A percentile compares a stretch with the other conserved stretches of the same genome.
Conservation (phyloP, 2,113 vertebrate species). For the Thomomys bottae region DNA sequence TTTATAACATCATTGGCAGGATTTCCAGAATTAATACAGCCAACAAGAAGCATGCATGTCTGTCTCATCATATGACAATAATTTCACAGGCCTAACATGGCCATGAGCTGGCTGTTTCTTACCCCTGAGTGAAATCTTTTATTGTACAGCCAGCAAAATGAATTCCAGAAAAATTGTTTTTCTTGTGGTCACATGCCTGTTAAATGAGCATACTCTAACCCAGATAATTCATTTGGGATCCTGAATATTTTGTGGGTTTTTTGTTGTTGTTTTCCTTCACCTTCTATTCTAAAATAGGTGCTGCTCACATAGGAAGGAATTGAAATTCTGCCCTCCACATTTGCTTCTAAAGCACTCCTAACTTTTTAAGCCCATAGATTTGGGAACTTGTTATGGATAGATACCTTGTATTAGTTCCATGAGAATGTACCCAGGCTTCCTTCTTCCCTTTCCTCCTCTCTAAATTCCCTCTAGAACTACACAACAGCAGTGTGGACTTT, state of each 20-base stretch:
- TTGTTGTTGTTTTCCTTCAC: background rate
- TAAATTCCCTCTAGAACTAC: background rate
- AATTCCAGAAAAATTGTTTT: background rate
- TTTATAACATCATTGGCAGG: too few species aligned
- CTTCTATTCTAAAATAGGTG: background rate
- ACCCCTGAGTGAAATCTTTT: background rate
- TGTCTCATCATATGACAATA: too few species aligned
- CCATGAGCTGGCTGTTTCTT: background rate
- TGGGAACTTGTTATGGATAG: background rate
- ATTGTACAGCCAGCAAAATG: background rate
- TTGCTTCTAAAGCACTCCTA: background rate
- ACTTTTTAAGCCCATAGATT: background rate
- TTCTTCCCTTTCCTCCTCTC: background rate
- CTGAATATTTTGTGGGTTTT: background rate
- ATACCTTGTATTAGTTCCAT: background rate
- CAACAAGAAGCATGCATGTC: too few species aligned
- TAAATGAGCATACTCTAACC: conserved; percentile 16
- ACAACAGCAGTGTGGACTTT: background rate
- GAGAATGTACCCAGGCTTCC: background rate
- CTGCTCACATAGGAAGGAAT: background rate
- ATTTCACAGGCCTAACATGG: background rate
- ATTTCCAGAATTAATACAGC: too few species aligned
- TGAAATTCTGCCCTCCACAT: background rate
- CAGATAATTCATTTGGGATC: background rate
- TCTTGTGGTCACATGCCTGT: background rate